Conservation (phyloP, 2,888 invertebrate species). For the Melanostoma scalare region DNA sequence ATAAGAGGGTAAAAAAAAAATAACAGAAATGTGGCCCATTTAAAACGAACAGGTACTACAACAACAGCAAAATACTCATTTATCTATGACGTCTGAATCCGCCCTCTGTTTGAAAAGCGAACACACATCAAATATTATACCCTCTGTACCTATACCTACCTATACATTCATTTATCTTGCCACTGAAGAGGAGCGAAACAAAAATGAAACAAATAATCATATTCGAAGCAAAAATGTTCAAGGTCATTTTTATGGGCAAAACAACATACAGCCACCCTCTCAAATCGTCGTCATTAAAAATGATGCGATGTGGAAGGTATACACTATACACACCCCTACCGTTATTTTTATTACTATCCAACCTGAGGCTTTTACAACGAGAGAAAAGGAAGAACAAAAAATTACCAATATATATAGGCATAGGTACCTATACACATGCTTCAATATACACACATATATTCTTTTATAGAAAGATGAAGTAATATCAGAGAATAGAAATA, state of each 20-base stretch:
- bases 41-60: neutral
- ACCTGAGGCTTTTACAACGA: conserved; percentile 25
- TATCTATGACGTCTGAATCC: conserved; percentile 47
- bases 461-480: conserved; percentile 14
- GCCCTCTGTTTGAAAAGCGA: conserved; percentile 39
- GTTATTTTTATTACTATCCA: neutral
- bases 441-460: neutral
- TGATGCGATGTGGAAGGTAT: conserved; percentile 5
- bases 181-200: conserved; percentile 13
- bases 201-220: conserved; percentile 14
- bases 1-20: conserved; percentile 39
- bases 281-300: conserved; percentile 50
- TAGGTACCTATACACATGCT: neutral
- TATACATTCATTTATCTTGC: neutral
- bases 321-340: conserved; percentile 33
- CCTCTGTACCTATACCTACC: neutral
- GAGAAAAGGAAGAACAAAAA: neutral
- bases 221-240: conserved; percentile 41
- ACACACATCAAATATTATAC: conserved; percentile 8
- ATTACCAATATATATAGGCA: too few species aligned
- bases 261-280: conserved; percentile 22
- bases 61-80: conserved; percentile 3
- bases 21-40: conserved; percentile 28
- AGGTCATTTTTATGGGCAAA: conserved; percentile 53
- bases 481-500: conserved; percentile 41